Evolutionary conservation across 2,113 vertebrate genomes (phyloP).

Genomic region (Prolemur simus): DNA sequence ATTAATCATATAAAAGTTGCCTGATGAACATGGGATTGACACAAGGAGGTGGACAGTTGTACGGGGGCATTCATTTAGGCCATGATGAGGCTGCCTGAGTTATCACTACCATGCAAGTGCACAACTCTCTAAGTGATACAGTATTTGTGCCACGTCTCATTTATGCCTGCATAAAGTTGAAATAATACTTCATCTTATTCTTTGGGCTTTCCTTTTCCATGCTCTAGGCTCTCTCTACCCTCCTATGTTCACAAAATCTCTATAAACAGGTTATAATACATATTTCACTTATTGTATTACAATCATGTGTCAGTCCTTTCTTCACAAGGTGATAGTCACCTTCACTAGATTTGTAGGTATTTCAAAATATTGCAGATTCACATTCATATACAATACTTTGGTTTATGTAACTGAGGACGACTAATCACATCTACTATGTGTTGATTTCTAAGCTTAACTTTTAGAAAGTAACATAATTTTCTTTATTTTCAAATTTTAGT

Average conservation of each 20-base stretch:
- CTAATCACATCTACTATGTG: background rate
- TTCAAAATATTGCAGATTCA: slow-evolving; percentile 3
- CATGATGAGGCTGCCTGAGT: background rate
- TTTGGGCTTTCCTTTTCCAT: background rate
- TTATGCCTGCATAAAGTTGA: background rate
- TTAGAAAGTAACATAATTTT: background rate
- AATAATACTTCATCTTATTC: background rate
- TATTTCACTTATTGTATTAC: background rate
- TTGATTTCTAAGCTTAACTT: background rate
- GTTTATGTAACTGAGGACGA: background rate
- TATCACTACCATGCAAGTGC: background rate
- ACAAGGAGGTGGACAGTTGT: background rate
- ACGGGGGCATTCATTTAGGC: background rate
- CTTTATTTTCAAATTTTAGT: background rate
- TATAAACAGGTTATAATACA: background rate
- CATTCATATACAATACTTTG: background rate
- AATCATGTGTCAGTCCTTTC: background rate
- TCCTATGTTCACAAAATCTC: background rate
- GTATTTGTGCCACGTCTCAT: background rate
- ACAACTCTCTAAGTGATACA: background rate
- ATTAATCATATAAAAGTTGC: background rate
- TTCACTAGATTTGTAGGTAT: background rate
- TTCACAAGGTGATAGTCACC: background rate
- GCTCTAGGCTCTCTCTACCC: background rate
- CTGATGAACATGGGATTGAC: background rate